Evolutionary conservation across 2,113 vertebrate genomes (phyloP), one percentile per base, ranked within the genome.

Genomic region (Dunckerocampus dactyliophorus): DNA sequence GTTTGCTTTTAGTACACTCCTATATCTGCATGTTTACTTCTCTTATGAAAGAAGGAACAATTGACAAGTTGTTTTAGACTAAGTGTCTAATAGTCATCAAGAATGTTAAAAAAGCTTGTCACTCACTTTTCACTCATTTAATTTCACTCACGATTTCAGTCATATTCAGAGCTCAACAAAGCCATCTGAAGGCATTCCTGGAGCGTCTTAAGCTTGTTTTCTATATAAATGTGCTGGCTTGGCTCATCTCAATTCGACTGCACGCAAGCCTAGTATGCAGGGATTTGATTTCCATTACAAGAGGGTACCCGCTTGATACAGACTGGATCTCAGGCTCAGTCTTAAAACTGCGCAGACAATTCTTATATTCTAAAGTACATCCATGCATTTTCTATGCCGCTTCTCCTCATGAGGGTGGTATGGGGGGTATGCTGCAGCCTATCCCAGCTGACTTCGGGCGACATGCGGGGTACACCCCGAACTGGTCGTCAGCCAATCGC

Each of bases 21-120:
- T 68, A 45, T 60, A 73, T 75, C 74, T 72, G 59, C 71, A 75
- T 74, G 69, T 76, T 82, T 69, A 80, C 77, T 14, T 53, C 58
- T 82, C 64, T 49, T 62, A 75, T 65, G 69, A 74, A 74, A 47
- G 49, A 42, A 53, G 65, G 20, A 58, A 56, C 37, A 65, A 59
- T 62, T 20, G 10, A 48, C 57, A 58, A 45, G 53, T 62, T 46
- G 58, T 53, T 67, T 45, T 43, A 31, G 48, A 20, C 37, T 74
- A 53, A n/a, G 49, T 8, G 21, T 54, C 57, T 59, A 22, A 77
- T 67, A 8, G 63, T 63, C 63, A 52, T 47, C 47, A 60, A 24
- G 42, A 22, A 49, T 62, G 50, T 59, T 1, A 3, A 58, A 66
- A n/a, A 80, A 65, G 39, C 11, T 43, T 55, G 37, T 67, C 62